Percentiles rank a stretch among this genome's conserved stretches.
These are phyloP conservation scores for Helicoverpa assulta DNA, from an alignment of 2,888 invertebrate genomes.

Conservation along the genomic window DNA sequence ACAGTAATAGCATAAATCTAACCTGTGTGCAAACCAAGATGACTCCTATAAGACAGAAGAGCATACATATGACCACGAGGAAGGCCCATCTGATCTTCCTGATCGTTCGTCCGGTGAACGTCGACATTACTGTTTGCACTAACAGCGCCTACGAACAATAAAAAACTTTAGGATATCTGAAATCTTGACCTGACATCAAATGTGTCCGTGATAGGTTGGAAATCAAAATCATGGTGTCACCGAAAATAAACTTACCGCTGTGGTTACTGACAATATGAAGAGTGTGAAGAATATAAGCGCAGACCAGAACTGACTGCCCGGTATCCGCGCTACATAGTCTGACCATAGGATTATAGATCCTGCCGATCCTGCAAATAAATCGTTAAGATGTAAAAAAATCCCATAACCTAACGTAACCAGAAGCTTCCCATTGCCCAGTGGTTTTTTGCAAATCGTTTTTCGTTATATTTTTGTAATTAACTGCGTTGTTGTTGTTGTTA, in stretches of 20 bases:
- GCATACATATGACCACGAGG: conserved; percentile 75
- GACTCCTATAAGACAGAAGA: conserved; percentile 81
- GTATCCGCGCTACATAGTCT: conserved; percentile 80
- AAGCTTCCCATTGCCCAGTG: not conserved
- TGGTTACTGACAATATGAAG: conserved; percentile 78
- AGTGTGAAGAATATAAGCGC: conserved; percentile 82
- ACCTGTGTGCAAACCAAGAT: conserved; percentile 86
- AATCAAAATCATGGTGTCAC: no score
- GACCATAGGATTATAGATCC: conserved; percentile 83
- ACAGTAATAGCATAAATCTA: not conserved
- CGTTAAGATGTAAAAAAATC: not conserved
- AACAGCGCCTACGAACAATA: conserved; percentile 75
- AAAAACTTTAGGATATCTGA: not conserved
- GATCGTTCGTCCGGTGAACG: conserved; percentile 79
- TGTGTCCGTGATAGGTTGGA: no score
- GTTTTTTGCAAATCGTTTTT: not conserved
- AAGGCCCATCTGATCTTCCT: conserved; percentile 83
- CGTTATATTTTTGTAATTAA: no score
- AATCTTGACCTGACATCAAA: no score
- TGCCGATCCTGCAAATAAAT: conserved; percentile 74
- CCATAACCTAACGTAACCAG: no score
- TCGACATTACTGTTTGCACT: conserved; percentile 84
- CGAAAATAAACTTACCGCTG: conserved; percentile 72
- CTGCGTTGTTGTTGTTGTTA: no score
- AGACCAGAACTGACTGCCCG: conserved; percentile 87